Base-by-base conservation (phyloP, 1,140 invertebrate species). In the Listronotus oregonensis region DNA sequence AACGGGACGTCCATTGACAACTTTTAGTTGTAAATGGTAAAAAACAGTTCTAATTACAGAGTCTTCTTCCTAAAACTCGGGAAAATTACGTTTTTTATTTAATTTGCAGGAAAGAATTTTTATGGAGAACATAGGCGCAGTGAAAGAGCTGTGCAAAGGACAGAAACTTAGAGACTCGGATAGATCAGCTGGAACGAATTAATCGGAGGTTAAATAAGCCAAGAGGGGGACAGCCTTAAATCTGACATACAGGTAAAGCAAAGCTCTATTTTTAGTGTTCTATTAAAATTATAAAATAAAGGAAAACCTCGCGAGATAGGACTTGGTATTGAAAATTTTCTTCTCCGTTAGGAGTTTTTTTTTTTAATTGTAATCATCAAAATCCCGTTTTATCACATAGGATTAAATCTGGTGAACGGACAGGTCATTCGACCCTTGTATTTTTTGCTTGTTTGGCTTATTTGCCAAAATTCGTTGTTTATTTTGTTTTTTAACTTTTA, bases 51-150 rank as follows among this genome's bases (percentile, higher is more conserved):
- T 32, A 46, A 31, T 66, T 55, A 11, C 6, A 27, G 21, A 27
- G 18, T 17, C 4, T 46, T 17, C n/a, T 11, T 17, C n/a, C n/a
- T 11, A 46, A n/a, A 17, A 46, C 2, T 17, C n/a, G 17, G 1
- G 15, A 14, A 9, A 15, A 40, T 8, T 17, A 15, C 17, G 11
- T 42, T 44, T 11, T 34, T 42, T 66, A 27, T 77, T 68, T n/a
- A n/a, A n/a, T n/a, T 70, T 72, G 6, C 74, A 91, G 89, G 93
- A 95, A 73, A 85, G 94, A 43, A 93, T 96, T 74, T 96, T 96
- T 76, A 97, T 98, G 94, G 95, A 98, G 78, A 97, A 96, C 75
- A 88, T 98, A 6, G 96, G 96, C 2, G 95, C 96, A 7, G 95
- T 98, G 0, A 97, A 98, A 79, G 95, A 97, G 80, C 80, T 98